A percentile compares a stretch with the other conserved stretches of the same genome.
Conservation (phyloP, 2,113 vertebrate species). For the Noctilio leporinus region DNA sequence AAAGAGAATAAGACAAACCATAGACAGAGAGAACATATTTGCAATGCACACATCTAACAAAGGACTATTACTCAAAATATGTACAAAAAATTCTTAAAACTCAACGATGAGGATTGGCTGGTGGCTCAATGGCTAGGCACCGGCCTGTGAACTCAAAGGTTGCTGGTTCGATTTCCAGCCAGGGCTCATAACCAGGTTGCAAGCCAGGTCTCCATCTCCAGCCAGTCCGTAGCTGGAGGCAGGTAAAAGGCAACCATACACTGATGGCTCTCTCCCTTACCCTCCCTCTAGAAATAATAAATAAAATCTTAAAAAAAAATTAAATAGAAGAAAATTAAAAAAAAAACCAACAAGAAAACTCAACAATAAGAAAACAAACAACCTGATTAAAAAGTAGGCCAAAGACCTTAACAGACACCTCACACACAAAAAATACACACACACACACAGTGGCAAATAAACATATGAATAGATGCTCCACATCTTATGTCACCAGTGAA, state of each 20-base stretch:
- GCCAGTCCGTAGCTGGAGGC: too few relatives aligned
- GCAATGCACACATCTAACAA: not conserved
- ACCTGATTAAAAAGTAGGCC: not conserved
- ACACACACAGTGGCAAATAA: not conserved
- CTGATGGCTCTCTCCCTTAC: too few relatives aligned
- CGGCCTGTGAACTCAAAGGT: too few relatives aligned
- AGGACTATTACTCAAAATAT: not conserved
- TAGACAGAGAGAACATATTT: not conserved
- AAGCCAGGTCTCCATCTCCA: too few relatives aligned
- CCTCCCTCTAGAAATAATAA: too few relatives aligned
- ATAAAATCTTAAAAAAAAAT: too few relatives aligned
- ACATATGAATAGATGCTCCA: not conserved
- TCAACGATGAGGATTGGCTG: not conserved
- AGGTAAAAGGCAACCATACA: too few relatives aligned
- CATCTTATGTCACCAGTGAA: not conserved
- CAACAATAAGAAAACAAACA: not conserved
- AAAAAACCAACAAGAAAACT: too few relatives aligned
- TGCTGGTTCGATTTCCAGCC: too few relatives aligned
- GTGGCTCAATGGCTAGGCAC: too few relatives aligned
- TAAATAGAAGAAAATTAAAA: too few relatives aligned
- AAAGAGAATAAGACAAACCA: not conserved
- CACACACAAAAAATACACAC: not conserved
- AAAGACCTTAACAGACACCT: not conserved
- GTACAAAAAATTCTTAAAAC: not conserved
- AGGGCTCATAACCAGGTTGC: too few relatives aligned